These are phyloP conservation scores for Pipistrellus pipistrellus DNA, from an alignment of 2,797 vertebrate genomes.

Conservation along the genomic window DNA sequence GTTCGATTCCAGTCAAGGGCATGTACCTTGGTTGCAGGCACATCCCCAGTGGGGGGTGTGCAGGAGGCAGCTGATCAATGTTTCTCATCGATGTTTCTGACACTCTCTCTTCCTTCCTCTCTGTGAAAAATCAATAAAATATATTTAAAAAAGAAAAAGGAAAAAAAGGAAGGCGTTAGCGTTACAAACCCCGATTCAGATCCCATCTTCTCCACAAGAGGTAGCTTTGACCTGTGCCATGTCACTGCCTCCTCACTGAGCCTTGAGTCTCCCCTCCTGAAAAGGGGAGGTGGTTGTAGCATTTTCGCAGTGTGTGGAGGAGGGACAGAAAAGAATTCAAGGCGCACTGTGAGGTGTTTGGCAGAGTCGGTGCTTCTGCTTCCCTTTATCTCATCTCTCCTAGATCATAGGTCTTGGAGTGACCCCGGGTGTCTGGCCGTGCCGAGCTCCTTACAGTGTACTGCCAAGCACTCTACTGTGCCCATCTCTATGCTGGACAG, in stretches of 20 bases:
- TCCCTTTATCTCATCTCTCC: background rate
- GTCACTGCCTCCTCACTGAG: constrained; percentile 5
- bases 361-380: background rate
- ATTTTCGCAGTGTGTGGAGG: background rate
- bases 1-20: too few relatives aligned
- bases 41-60: too few relatives aligned
- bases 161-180: background rate
- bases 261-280: constrained; percentile 21
- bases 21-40: too few relatives aligned
- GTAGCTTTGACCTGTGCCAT: constrained; percentile 29
- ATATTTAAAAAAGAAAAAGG: too few relatives aligned
- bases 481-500: background rate
- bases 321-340: background rate
- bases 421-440: background rate
- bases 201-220: constrained; percentile 25
- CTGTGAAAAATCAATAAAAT: too few relatives aligned
- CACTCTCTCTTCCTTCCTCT: too few relatives aligned
- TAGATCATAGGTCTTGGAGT: background rate
- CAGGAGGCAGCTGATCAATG: too few relatives aligned
- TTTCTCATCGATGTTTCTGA: too few relatives aligned
- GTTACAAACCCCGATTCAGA: constrained; percentile 47
- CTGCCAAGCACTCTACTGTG: background rate
- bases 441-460: background rate
- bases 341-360: background rate
- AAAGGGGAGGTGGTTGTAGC: background rate